phyloP scores from a whole-genome alignment of 2,888 invertebrate species.

The Folsomia candida region DNA sequence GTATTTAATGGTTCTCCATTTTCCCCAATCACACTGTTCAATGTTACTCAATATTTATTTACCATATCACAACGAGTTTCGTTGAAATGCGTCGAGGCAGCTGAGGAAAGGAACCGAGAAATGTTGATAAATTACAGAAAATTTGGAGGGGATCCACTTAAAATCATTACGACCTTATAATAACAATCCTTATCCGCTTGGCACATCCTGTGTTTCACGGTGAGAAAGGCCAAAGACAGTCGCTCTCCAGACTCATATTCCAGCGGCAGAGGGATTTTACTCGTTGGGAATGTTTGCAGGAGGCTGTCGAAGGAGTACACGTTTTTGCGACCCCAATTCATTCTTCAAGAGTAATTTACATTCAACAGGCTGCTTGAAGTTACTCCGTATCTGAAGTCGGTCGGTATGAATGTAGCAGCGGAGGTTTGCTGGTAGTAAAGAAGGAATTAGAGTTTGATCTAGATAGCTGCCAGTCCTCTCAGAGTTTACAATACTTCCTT shows the following conservation, averaged over 20 bases:
- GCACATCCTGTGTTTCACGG: neutral
- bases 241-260: too few relatives aligned
- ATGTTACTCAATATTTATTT: neutral
- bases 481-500: slow-evolving; percentile 4
- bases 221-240: neutral
- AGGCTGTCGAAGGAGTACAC: slow-evolving; percentile 5
- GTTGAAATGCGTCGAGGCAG: neutral
- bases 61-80: neutral
- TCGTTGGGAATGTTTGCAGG: neutral
- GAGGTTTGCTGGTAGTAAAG: neutral
- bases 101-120: neutral
- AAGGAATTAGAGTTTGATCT: neutral
- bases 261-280: too few relatives aligned
- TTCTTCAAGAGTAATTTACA: neutral
- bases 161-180: slow-evolving; percentile 3
- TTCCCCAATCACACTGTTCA: neutral
- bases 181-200: slow-evolving; percentile 8
- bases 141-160: slow-evolving; percentile 5
- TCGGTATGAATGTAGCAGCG: too few relatives aligned
- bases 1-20: neutral
- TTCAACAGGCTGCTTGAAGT: neutral
- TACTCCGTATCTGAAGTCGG: neutral
- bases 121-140: slow-evolving; percentile 3
- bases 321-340: slow-evolving; percentile 4
- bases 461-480: neutral